Percentiles rank a stretch among this genome's conserved stretches.
Evolutionary conservation across 2,888 invertebrate genomes (phyloP).

Genomic region (Hypomecis punctinalis): DNA sequence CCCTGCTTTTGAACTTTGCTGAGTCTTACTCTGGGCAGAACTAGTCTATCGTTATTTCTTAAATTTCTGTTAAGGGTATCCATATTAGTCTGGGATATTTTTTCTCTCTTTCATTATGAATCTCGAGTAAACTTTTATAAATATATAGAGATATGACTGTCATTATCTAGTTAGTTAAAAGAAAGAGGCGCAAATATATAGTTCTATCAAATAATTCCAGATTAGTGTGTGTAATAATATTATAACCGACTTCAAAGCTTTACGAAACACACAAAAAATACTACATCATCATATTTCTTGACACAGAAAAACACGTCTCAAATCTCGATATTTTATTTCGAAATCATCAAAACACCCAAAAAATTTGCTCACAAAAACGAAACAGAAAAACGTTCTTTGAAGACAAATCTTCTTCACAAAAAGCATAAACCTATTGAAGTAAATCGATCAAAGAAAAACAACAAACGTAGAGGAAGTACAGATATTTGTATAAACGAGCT

Average conservation of each 20-base stretch:
- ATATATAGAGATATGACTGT: too few species aligned
- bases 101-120: too few species aligned
- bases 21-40: too few species aligned
- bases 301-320: not conserved
- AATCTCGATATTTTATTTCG: conserved; percentile 1
- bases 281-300: not conserved
- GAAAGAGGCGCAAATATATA: too few species aligned
- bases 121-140: too few species aligned
- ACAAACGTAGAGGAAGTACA: conserved; percentile 56
- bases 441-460: conserved; percentile 60
- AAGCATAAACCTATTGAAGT: conserved; percentile 57
- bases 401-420: conserved; percentile 40
- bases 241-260: not conserved
- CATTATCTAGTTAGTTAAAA: too few species aligned
- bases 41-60: too few species aligned
- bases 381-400: conserved; percentile 29
- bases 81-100: too few species aligned
- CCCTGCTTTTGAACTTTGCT: too few species aligned
- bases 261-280: not conserved
- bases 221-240: too few species aligned
- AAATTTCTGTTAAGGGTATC: too few species aligned
- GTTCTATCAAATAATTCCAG: too few species aligned
- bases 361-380: conserved; percentile 6
- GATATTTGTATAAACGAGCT: conserved; percentile 52
- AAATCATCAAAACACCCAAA: conserved; percentile 4